These are phyloP conservation scores for Crotalus viridis DNA, from an alignment of 2,113 vertebrate species.

Conservation along the genomic window DNA sequence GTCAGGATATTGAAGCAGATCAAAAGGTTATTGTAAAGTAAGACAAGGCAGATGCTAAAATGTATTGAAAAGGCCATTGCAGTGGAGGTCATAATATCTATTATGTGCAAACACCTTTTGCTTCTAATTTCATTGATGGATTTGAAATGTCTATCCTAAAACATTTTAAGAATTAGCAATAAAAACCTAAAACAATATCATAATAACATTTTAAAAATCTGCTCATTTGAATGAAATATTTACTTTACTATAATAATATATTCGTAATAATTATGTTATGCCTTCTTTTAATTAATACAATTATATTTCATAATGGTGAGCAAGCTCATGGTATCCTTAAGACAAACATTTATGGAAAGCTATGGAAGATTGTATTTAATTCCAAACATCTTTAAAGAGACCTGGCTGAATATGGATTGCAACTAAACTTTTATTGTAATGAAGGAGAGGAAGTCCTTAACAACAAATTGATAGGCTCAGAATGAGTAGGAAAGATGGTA, in stretches of 20 bases:
- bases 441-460: not conserved
- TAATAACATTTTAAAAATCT: not conserved
- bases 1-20: constrained; percentile 52
- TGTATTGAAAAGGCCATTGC: not conserved
- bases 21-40: constrained; percentile 47
- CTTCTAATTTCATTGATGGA: not conserved
- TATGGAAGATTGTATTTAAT: not conserved
- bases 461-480: not conserved
- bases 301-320: not conserved
- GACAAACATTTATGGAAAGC: not conserved
- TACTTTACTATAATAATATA: not conserved
- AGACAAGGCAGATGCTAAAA: constrained; percentile 43
- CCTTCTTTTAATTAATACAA: not conserved
- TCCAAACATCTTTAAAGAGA: not conserved
- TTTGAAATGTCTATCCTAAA: not conserved
- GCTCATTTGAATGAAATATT: constrained; percentile 2
- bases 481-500: not conserved
- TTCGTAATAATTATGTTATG: not conserved
- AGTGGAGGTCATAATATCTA: constrained; percentile 10
- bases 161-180: not conserved
- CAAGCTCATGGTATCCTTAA: not conserved
- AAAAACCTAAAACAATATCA: not conserved
- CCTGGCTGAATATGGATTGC: not conserved
- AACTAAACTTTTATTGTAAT: not conserved
- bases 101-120: constrained; percentile 18